Evolutionary conservation across 2,797 vertebrate species (phyloP), one percentile per base, ranked within the genome.

Genomic region (Sebastes alutus): DNA sequence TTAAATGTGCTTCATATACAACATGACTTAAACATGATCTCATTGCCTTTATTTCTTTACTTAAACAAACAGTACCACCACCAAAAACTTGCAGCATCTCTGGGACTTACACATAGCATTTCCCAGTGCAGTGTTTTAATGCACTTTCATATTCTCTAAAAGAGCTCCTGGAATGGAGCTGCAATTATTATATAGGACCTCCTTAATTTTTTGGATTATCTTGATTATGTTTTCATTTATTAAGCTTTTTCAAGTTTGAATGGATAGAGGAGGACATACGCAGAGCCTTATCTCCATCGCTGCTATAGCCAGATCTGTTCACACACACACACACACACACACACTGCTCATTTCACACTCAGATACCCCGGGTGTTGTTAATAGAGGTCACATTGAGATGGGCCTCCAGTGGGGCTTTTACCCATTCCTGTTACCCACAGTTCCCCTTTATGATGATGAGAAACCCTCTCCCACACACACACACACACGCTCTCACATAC

Each of bases 381-480:
- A 93, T 93, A 88, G 92, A 94, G 95, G 95, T 96, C 93, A 96
- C 93, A 93, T 92, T 94, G 93, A 95, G 83, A 90, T 87, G 81
- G 73, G 82, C 72, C 72, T 87, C 84, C 72, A 71, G 64, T 81
- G 90, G 82, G 77, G 76, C 65, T 79, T 90, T 90, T 87, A 85
- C 75, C 78, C 72, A 75, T 71, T 85, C 72, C 78, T 81, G 75
- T 76, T 83, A 80, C 59, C 68, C 63, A 83, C 64, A 81, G 38
- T 87, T 81, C 75, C 33, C 59, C 65, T 91, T 87, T 78, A 82
- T 68, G 70, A 87, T 89, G 64, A 86, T 75, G 64, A 87, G 54
- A 81, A 58, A 68, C 55, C 64, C 49, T 1, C 67, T 10, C 56
- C 20, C 49, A 38, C 32, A 7, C 27, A 30, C 11, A 23, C 14